Percentiles rank a stretch among this genome's conserved stretches.
Conservation (phyloP, 2,888 invertebrate genomes). For the Lathronympha strigana region DNA sequence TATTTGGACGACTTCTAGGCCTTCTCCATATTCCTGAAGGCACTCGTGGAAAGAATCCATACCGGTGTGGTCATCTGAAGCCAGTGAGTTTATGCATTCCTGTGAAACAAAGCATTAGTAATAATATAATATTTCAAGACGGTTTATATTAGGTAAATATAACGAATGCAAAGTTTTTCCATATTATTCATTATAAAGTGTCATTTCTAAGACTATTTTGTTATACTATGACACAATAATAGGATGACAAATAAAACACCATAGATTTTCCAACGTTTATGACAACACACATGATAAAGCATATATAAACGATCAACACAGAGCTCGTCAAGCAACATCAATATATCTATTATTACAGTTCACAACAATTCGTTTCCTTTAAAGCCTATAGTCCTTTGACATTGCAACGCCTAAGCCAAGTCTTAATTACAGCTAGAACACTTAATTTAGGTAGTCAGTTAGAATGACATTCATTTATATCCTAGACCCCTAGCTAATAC, state of each 20-base stretch:
- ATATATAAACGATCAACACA: constrained; percentile 60
- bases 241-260: constrained; percentile 9
- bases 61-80: constrained; percentile 86
- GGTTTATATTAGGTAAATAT: not conserved
- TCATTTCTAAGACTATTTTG: not conserved
- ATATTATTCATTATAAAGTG: no score
- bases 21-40: constrained; percentile 86
- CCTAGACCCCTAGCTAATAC: no score
- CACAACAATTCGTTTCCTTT: constrained; percentile 48
- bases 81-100: constrained; percentile 83
- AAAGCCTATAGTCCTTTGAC: constrained; percentile 41
- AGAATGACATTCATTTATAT: constrained; percentile 6
- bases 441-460: constrained; percentile 14
- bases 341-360: constrained; percentile 47
- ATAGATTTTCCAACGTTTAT: constrained; percentile 53
- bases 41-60: constrained; percentile 87
- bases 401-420: constrained; percentile 23
- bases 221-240: not conserved
- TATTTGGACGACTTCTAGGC: constrained; percentile 85
- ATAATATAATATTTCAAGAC: not conserved
- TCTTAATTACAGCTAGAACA: constrained; percentile 10
- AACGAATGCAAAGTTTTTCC: no score
- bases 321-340: constrained; percentile 59
- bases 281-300: constrained; percentile 68
- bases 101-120: constrained; percentile 54